Percentiles rank a stretch among this genome's conserved stretches.
phyloP scores from a whole-genome alignment of 1,140 invertebrate genomes.

The Drosophila novamexicana region DNA sequence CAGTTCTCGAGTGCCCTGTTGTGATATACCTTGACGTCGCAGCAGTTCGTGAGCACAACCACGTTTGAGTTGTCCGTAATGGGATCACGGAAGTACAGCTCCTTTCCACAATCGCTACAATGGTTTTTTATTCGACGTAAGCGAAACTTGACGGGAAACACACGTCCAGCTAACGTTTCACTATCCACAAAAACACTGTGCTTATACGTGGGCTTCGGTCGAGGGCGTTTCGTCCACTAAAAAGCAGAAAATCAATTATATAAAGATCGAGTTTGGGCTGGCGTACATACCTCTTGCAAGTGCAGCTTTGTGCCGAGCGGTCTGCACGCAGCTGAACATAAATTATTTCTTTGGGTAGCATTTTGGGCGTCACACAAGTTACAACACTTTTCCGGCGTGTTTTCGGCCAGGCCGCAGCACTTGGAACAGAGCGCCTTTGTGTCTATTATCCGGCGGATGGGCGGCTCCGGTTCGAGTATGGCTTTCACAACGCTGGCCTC shows the following conservation, averaged over 20 bases:
- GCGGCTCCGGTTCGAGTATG: background rate
- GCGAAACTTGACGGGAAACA: slow-evolving; percentile 57
- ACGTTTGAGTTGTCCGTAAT: slow-evolving; percentile 51
- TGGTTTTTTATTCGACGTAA: slow-evolving; percentile 40
- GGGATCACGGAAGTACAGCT: slow-evolving; percentile 40
- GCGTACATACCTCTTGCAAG: slow-evolving; percentile 43
- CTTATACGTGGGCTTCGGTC: slow-evolving; percentile 50
- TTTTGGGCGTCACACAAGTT: slow-evolving; percentile 44
- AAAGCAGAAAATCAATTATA: background rate
- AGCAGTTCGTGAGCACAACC: slow-evolving; percentile 54
- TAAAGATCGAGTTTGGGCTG: no score
- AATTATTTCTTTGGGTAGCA: slow-evolving; percentile 22
- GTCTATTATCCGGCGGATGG: slow-evolving; percentile 32
- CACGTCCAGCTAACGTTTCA: slow-evolving; percentile 50
- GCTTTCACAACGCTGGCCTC: slow-evolving; percentile 4
- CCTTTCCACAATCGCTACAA: slow-evolving; percentile 45
- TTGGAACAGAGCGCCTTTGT: slow-evolving; percentile 31
- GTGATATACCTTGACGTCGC: slow-evolving; percentile 57
- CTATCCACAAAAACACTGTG: slow-evolving; percentile 46
- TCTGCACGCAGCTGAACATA: slow-evolving; percentile 49
- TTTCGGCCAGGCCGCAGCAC: background rate
- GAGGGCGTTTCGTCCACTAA: slow-evolving; percentile 55
- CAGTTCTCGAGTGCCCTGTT: slow-evolving; percentile 47
- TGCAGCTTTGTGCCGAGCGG: slow-evolving; percentile 47
- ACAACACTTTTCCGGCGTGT: slow-evolving; percentile 10